phyloP scores from a whole-genome alignment of 2,888 invertebrate genomes.

The Sphaerophoria taeniata region DNA sequence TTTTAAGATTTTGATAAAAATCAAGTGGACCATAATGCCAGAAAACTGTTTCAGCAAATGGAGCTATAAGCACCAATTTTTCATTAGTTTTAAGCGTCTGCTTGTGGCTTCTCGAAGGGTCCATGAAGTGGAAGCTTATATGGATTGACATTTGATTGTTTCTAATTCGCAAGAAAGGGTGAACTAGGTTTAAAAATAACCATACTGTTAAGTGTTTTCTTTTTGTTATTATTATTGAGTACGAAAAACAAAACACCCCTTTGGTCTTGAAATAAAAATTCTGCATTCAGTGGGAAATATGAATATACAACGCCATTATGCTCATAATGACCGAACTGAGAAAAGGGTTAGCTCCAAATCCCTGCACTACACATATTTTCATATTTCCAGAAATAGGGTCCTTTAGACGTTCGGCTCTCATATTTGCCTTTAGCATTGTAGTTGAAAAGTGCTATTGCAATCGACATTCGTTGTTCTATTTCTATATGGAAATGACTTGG shows the following conservation, averaged over 20 bases:
- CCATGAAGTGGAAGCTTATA: not conserved
- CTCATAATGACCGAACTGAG: conserved; percentile 53
- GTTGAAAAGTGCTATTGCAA: conserved; percentile 35
- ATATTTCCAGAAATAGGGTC: conserved; percentile 15
- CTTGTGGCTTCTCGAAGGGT: too few species aligned
- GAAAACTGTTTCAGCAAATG: too few species aligned
- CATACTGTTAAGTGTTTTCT: not conserved
- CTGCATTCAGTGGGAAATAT: conserved; percentile 69
- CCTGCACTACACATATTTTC: not conserved
- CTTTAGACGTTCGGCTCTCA: not conserved
- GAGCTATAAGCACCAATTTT: too few species aligned
- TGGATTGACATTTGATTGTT: not conserved
- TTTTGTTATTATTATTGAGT: not conserved
- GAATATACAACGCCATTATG: conserved; percentile 69
- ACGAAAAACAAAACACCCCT: conserved; percentile 9
- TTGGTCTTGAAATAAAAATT: conserved; percentile 64
- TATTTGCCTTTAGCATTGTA: conserved; percentile 2
- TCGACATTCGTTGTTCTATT: conserved; percentile 29
- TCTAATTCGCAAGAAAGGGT: not conserved
- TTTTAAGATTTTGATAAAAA: too few species aligned
- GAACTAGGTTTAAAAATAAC: not conserved
- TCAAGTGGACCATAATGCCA: too few species aligned
- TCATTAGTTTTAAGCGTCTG: too few species aligned
- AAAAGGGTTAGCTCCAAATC: conserved; percentile 19
- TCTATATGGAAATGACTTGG: conserved; percentile 30